Conservation (phyloP, 2,113 vertebrate species). For the Thinocorus orbignyianus region DNA sequence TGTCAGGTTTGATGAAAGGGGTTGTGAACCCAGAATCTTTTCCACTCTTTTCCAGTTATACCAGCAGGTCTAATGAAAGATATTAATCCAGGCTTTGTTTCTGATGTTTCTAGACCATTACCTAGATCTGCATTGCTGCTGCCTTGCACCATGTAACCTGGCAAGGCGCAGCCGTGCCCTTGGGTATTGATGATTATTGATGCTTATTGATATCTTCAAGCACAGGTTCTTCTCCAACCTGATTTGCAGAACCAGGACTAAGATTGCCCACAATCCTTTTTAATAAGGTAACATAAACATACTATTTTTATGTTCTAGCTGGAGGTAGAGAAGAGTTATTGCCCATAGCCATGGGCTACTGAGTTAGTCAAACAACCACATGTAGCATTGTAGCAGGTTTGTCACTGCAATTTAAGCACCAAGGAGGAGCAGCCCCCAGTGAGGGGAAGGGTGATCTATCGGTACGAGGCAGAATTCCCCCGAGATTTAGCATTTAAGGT, state of each 20-base stretch:
- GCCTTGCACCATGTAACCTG: fast-evolving
- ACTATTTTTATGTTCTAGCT: not conserved
- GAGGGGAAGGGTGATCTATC: not conserved
- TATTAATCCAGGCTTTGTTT: not conserved
- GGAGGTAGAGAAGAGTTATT: not conserved
- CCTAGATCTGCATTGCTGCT: not conserved
- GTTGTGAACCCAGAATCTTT: not conserved
- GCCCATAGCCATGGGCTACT: not conserved
- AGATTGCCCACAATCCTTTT: not conserved
- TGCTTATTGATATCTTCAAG: not conserved
- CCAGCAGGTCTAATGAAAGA: not conserved
- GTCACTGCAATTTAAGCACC: not conserved
- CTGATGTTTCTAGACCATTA: not conserved
- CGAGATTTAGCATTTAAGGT: not conserved
- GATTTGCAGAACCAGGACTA: not conserved
- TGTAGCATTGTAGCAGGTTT: not conserved
- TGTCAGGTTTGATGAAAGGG: slow-evolving; percentile 1
- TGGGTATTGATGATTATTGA: not conserved
- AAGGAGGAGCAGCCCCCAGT: not conserved
- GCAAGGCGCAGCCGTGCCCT: not conserved
- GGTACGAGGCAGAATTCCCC: not conserved
- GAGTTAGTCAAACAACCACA: not conserved
- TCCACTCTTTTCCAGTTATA: not conserved
- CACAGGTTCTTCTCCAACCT: not conserved
- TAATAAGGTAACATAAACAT: not conserved